Percentiles rank a stretch among this genome's conserved stretches.
Evolutionary conservation across 2,797 vertebrate species (phyloP).

Genomic region (Cossypha niveicapilla): DNA sequence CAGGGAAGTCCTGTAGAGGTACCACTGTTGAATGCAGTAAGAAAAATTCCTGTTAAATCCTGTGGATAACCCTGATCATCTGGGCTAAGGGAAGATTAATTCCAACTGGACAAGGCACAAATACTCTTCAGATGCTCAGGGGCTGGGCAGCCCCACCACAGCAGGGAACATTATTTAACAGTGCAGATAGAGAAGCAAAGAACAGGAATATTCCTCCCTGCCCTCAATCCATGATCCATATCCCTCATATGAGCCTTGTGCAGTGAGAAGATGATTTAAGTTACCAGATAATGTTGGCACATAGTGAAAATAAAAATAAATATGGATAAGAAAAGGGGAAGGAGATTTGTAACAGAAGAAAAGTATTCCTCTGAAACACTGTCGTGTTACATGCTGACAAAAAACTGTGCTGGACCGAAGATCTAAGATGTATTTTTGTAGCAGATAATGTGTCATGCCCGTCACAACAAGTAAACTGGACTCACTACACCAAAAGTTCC

Average conservation of each 20-base stretch:
- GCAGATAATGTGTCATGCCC: neutral
- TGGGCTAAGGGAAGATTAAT: neutral
- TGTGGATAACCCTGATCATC: neutral
- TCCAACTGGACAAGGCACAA: neutral
- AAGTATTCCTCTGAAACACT: neutral
- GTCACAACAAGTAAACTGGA: neutral
- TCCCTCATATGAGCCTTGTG: accelerated
- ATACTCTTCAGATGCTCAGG: neutral
- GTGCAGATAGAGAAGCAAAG: neutral
- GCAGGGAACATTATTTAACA: neutral
- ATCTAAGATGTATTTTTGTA: neutral
- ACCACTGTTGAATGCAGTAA: neutral
- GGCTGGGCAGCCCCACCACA: neutral
- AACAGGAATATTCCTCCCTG: neutral
- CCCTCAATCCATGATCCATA: neutral
- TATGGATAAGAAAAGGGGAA: neutral
- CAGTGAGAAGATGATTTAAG: neutral
- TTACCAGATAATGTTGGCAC: neutral
- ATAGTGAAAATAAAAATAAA: neutral
- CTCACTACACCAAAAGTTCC: neutral
- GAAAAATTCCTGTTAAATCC: neutral
- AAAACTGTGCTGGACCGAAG: neutral
- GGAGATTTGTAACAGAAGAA: neutral
- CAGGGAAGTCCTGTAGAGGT: neutral
- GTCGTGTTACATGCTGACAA: neutral